Percentiles rank a stretch among this genome's conserved stretches.
phyloP scores from a whole-genome alignment of 2,888 invertebrate genomes.

The Cotesia congregata region DNA sequence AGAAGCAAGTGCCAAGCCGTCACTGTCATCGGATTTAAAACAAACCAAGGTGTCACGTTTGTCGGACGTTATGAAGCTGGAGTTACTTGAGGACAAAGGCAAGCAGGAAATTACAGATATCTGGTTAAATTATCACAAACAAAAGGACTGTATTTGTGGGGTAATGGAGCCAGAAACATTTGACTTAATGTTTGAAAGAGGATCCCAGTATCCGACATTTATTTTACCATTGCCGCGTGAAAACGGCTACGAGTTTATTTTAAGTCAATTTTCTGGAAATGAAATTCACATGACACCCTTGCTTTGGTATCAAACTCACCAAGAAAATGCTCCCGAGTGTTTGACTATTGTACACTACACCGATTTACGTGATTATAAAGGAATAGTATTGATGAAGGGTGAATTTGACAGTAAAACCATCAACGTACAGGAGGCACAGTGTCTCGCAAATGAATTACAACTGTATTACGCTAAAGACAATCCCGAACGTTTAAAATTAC shows the following conservation, averaged over 20 bases:
- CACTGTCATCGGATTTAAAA: conserved; percentile 37
- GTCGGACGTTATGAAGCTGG: conserved; percentile 81
- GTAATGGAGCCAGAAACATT: conserved; percentile 77
- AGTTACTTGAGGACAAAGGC: conserved; percentile 80
- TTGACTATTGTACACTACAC: conserved; percentile 84
- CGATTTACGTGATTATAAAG: conserved; percentile 80
- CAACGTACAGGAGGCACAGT: conserved; percentile 85
- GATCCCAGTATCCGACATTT: conserved; percentile 79
- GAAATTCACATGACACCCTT: conserved; percentile 88
- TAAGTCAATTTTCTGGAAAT: conserved; percentile 81
- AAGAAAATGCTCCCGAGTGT: conserved; percentile 91
- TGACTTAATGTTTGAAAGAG: conserved; percentile 74
- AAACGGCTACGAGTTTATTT: conserved; percentile 88
- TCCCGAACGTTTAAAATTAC: conserved; percentile 74
- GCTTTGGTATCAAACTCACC: conserved; percentile 87
- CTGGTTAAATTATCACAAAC: conserved; percentile 86
- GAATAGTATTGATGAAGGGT: conserved; percentile 86
- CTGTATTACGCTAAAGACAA: conserved; percentile 84
- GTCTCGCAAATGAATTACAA: conserved; percentile 87
- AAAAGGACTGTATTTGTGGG: conserved; percentile 83
- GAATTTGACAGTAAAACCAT: conserved; percentile 87
- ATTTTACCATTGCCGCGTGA: conserved; percentile 85
- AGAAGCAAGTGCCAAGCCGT: conserved; percentile 54
- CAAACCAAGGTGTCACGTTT: conserved; percentile 29
- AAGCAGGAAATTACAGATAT: conserved; percentile 81